A percentile compares a stretch with the other conserved stretches of the same genome.
These are phyloP conservation scores for Aramus guarauna DNA, from an alignment of 2,113 vertebrate species.

Conservation along the genomic window DNA sequence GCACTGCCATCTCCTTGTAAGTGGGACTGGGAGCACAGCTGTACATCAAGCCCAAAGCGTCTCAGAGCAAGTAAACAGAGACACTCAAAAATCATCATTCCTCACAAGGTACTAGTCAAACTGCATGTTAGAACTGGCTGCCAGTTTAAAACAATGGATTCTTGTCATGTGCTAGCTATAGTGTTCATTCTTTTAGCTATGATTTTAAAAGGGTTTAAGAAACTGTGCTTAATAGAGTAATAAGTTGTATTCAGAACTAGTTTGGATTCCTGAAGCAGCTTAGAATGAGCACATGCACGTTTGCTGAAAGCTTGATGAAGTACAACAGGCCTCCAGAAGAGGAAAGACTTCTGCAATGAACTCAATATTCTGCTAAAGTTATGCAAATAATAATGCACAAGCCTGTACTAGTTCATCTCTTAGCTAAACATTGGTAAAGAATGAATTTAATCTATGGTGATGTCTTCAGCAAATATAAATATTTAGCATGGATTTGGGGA, in stretches of 20 bases:
- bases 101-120: constrained; percentile 66
- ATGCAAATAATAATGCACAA: constrained; percentile 10
- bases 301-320: not conserved
- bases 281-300: not conserved
- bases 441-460: constrained; percentile 2
- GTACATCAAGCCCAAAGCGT: not conserved
- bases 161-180: not conserved
- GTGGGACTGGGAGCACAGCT: constrained; percentile 67
- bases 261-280: not conserved
- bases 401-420: constrained; percentile 16
- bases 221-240: not conserved
- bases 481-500: constrained; percentile 12
- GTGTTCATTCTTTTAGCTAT: not conserved
- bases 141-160: not conserved
- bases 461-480: constrained; percentile 45
- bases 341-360: not conserved
- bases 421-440: constrained; percentile 12
- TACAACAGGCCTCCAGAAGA: not conserved
- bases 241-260: not conserved
- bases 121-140: not conserved
- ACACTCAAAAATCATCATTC: not conserved
- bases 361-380: not conserved
- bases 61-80: not conserved
- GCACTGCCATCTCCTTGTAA: constrained; percentile 74
- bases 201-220: not conserved